These are phyloP conservation scores for Dicrostonyx torquatus DNA, from an alignment of 2,797 vertebrate genomes.

Conservation along the genomic window DNA sequence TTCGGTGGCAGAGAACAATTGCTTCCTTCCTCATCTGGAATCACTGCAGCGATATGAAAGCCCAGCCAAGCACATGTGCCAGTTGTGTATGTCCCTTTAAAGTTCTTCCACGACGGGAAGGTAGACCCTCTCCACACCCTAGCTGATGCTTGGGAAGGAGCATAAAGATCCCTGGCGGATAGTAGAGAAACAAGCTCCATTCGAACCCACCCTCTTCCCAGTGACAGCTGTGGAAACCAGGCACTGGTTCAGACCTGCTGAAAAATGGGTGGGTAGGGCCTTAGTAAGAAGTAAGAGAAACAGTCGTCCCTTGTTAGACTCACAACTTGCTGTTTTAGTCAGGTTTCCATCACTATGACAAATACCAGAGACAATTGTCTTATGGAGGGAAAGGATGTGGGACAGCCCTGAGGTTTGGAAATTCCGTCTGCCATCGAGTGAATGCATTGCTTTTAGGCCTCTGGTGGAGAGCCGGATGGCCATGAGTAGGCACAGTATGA, in stretches of 20 bases:
- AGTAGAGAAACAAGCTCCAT: not conserved
- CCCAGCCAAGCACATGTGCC: not conserved
- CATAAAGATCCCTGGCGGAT: not conserved
- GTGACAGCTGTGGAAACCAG: not conserved
- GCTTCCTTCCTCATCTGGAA: not conserved
- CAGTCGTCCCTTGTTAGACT: slow-evolving; percentile 67
- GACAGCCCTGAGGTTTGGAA: not conserved
- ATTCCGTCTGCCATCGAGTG: not conserved
- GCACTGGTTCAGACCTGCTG: fast-evolving
- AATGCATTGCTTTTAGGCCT: not conserved
- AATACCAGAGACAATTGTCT: not conserved
- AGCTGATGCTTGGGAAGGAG: not conserved
- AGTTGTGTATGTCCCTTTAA: not conserved
- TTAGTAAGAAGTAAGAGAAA: slow-evolving; percentile 41
- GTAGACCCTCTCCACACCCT: not conserved
- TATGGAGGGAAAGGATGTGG: not conserved
- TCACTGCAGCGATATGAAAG: not conserved
- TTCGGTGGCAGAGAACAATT: not conserved
- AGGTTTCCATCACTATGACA: not conserved
- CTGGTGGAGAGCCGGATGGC: too few species aligned
- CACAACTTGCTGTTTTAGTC: slow-evolving; percentile 37
- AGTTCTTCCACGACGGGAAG: not conserved
- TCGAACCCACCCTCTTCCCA: not conserved
- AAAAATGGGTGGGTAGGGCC: fast-evolving
- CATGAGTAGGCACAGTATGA: too few species aligned